Conservation (phyloP, 2,113 vertebrate species). For the Callipepla squamata region DNA sequence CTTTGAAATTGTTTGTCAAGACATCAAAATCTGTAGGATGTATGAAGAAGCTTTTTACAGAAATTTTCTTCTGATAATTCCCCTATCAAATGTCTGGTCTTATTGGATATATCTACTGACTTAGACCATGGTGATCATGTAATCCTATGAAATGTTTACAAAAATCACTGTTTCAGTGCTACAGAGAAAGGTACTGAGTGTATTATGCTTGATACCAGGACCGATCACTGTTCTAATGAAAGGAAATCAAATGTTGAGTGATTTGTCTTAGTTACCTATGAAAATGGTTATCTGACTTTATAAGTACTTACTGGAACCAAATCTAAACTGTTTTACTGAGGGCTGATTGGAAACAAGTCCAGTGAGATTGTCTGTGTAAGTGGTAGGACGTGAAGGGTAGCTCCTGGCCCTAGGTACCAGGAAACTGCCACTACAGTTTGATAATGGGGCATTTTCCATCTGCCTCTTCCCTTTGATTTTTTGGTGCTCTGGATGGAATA, state of each 20-base stretch:
- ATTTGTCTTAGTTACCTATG: not conserved
- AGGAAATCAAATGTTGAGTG: not conserved
- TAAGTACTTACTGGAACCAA: not conserved
- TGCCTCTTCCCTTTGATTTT: not conserved
- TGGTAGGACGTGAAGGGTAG: not conserved
- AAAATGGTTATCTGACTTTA: not conserved
- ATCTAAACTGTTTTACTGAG: not conserved
- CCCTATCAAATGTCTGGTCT: conserved; percentile 4
- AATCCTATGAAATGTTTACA: not conserved
- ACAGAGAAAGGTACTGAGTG: not conserved
- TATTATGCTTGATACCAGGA: not conserved
- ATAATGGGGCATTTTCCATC: not conserved
- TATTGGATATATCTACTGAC: conserved; percentile 24
- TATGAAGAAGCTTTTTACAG: not conserved
- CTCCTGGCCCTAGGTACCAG: not conserved
- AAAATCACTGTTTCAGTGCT: not conserved
- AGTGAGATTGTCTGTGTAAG: not conserved
- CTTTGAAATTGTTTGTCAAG: conserved; percentile 46
- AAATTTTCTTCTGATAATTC: conserved; percentile 21
- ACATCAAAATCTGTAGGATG: conserved; percentile 16
- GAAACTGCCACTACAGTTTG: not conserved
- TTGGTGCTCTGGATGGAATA: not conserved
- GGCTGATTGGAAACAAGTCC: not conserved
- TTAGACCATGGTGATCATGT: not conserved
- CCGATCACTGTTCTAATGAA: not conserved